A percentile compares a stretch with the other conserved stretches of the same genome.
Evolutionary conservation across 2,797 vertebrate genomes (phyloP).

Genomic region (Pipistrellus kuhlii): DNA sequence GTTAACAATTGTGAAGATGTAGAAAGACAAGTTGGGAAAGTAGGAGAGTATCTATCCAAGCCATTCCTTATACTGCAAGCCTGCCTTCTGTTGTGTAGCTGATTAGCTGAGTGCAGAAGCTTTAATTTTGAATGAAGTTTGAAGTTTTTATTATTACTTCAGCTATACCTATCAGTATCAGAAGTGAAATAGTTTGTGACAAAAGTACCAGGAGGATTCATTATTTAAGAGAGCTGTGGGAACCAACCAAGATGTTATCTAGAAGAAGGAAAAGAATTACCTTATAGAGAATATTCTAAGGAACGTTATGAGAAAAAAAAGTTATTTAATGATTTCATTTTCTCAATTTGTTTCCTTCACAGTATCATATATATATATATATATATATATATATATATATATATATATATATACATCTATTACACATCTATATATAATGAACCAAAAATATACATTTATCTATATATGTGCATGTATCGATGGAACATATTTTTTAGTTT

Average conservation of each 20-base stretch:
- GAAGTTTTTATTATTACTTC: slow-evolving; percentile 16
- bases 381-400: not conserved
- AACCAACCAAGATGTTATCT: not conserved
- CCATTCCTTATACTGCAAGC: not conserved
- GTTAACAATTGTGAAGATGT: not conserved
- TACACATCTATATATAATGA: not conserved
- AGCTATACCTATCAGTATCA: not conserved
- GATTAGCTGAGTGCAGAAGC: not conserved
- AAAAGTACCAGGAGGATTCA: not conserved
- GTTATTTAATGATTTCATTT: not conserved
- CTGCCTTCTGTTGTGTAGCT: not conserved
- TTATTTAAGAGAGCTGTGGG: not conserved
- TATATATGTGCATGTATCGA: not conserved
- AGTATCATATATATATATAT: not conserved
- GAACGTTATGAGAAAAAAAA: slow-evolving; percentile 5
- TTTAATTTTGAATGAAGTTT: slow-evolving; percentile 30
- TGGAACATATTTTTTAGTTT: not conserved
- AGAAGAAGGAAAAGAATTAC: not conserved
- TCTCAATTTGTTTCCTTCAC: not conserved
- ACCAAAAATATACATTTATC: not conserved
- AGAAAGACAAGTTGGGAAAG: not conserved
- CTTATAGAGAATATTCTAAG: not conserved
- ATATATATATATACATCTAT: too few relatives aligned
- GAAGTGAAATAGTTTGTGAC: slow-evolving; percentile 25
- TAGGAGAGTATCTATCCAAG: not conserved